These are phyloP conservation scores for Perithous albicinctus DNA, from an alignment of 2,888 invertebrate genomes.

Conservation along the genomic window DNA sequence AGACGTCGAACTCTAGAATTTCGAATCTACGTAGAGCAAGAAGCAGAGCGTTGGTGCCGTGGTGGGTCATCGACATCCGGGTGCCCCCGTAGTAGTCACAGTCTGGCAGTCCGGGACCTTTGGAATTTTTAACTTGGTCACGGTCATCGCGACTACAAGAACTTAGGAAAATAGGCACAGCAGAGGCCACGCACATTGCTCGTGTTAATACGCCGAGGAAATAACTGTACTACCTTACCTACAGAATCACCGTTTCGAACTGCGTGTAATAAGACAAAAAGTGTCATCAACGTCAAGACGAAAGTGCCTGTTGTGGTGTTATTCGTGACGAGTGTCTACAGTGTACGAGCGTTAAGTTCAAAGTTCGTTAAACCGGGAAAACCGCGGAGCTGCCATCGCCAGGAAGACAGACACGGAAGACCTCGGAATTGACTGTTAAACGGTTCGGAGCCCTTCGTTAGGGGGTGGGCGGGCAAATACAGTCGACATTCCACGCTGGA, in stretches of 20 bases:
- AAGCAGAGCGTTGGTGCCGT: neutral
- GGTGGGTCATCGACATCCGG: conserved; percentile 76
- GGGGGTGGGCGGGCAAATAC: neutral
- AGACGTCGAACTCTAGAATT: conserved; percentile 26
- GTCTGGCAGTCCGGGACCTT: neutral
- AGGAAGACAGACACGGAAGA: conserved; percentile 29
- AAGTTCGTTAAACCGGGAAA: conserved; percentile 65
- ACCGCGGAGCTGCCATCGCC: conserved; percentile 60
- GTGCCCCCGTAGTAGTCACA: conserved; percentile 15
- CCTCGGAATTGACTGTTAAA: conserved; percentile 23
- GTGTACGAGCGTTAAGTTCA: conserved; percentile 26
- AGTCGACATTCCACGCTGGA: conserved; percentile 10
- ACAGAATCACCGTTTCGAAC: conserved; percentile 41
- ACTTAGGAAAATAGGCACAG: conserved; percentile 8
- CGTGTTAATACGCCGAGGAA: conserved; percentile 70
- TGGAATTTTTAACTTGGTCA: conserved; percentile 36
- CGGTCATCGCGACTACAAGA: conserved; percentile 65
- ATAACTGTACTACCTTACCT: conserved; percentile 60
- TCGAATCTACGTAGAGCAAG: conserved; percentile 6
- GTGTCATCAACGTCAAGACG: neutral
- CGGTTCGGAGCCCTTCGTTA: conserved; percentile 22
- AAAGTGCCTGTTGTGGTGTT: conserved; percentile 17
- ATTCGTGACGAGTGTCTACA: neutral
- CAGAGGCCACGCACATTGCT: conserved; percentile 74
- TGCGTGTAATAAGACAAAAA: conserved; percentile 24